Evolutionary conservation across 2,113 vertebrate genomes (phyloP), one percentile per base, ranked within the genome.

Genomic region (Perognathus longimembris): DNA sequence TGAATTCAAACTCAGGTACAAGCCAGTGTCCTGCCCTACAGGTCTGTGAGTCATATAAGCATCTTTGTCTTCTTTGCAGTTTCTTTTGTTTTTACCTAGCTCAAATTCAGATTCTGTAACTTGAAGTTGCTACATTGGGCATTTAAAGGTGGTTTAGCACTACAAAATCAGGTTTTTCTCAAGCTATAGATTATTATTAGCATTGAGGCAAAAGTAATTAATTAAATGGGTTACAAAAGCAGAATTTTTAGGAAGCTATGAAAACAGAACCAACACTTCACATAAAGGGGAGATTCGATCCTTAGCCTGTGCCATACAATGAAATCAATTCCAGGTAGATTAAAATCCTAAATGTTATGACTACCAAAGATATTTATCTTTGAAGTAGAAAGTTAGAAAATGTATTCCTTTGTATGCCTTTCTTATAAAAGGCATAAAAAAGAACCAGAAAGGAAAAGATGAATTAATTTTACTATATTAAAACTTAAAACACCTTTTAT

Each of bases 401-500:
- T 2, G 36, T 36, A 21, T 76, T 88, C 3, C 45, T 45, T 45
- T 45, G 10, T 45, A 45, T 45, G 45, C 45, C 7, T 12, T 45
- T 45, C 38, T 85, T 92, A 83, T 73, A 87, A 2, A 87, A 64
- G 15, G 59, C 22, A 66, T 45, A 38, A 70, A 89, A 76, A 63
- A 20, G 26, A 77, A 83, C 40, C 11, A 40, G 75, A 81, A 12
- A 30, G 42, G 77, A 64, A 84, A 28, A 61, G 2, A 38, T 0
- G 20, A 34, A 42, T 45, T 54, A 21, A 73, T 67, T 74, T 32
- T 71, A 85, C 42, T 66, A 28, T 2, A 71, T 71, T 77, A 89
- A 76, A 94, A 92, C 88, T 79, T 88, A 54, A 84, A 94, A 71
- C 87, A 67, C 40, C 2, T 18, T 89, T 76, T 61, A 61, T 26